These are phyloP conservation scores for Nipponia nippon DNA, from an alignment of 2,113 vertebrate species.

Conservation along the genomic window DNA sequence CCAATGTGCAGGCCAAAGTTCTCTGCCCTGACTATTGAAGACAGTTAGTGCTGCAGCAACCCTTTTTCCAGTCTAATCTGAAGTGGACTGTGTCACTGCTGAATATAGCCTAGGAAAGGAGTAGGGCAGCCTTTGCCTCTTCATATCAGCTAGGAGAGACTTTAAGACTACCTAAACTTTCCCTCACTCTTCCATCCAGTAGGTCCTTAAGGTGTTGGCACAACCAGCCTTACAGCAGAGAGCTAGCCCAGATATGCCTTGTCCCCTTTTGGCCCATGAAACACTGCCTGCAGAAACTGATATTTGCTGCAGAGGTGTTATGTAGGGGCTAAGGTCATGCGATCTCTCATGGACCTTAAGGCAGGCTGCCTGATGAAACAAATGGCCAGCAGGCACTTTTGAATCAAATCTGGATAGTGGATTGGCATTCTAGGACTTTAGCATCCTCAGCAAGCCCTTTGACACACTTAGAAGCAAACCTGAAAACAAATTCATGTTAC, in stretches of 20 bases:
- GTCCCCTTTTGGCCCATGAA: background rate
- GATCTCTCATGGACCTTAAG: background rate
- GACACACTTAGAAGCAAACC: background rate
- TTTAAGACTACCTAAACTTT: background rate
- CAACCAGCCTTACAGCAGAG: background rate
- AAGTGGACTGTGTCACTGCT: background rate
- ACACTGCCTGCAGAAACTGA: background rate
- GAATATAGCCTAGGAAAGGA: background rate
- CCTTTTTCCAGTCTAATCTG: background rate
- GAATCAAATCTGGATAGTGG: background rate
- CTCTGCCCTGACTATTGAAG: background rate
- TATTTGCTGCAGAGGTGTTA: background rate
- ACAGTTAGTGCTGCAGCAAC: background rate
- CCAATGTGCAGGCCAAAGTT: background rate
- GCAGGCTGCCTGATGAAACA: background rate
- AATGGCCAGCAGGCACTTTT: background rate
- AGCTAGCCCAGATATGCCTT: background rate
- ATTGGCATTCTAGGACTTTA: background rate
- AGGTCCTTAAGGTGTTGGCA: background rate
- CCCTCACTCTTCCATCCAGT: background rate
- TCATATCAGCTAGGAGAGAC: background rate
- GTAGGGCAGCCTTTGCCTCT: background rate
- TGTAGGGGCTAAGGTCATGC: rapidly evolving
- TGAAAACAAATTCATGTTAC: background rate
- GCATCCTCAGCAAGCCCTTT: background rate